phyloP scores from a whole-genome alignment of 35 echinoderm and acorn worm genomes.

The Holothuria glaberrima region DNA sequence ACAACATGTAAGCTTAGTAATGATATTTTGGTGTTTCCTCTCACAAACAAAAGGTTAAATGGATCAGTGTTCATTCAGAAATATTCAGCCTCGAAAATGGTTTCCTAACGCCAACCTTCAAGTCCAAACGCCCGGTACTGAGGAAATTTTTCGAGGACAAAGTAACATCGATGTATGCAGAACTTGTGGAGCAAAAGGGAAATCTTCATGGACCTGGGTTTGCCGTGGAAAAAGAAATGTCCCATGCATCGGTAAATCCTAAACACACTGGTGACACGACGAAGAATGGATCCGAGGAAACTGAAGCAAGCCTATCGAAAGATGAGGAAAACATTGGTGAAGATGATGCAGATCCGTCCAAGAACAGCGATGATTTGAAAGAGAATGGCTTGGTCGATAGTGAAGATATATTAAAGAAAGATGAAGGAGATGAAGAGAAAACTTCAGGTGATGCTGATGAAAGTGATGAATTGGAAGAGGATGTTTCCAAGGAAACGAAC shows the following conservation, averaged over 20 bases:
- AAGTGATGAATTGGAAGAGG: too few relatives aligned
- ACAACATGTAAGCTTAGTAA: too few relatives aligned
- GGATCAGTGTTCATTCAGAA: conserved; percentile 53
- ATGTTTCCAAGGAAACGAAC: not conserved
- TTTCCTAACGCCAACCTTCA: conserved; percentile 89
- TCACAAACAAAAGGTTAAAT: conserved; percentile 64
- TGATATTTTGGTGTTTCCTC: not conserved
- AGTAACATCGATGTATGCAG: not conserved
- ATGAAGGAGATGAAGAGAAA: not conserved
- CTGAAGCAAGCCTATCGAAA: not conserved
- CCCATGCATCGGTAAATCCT: too few relatives aligned
- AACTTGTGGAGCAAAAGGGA: not conserved
- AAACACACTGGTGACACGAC: not conserved
- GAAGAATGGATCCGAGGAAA: not conserved
- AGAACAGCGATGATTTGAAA: not conserved
- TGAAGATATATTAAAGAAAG: not conserved
- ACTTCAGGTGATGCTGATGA: not conserved
- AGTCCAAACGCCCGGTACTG: conserved; percentile 77
- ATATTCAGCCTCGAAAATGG: conserved; percentile 82
- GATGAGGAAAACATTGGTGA: not conserved
- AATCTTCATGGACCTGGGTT: too few relatives aligned
- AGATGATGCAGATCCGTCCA: not conserved
- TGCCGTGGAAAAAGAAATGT: not conserved
- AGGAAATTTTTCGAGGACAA: conserved; percentile 62
- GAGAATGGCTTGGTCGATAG: not conserved